Percentiles rank a stretch among this genome's conserved stretches.
Conservation (phyloP, 2,888 invertebrate species). For the Lobophora halterata region DNA sequence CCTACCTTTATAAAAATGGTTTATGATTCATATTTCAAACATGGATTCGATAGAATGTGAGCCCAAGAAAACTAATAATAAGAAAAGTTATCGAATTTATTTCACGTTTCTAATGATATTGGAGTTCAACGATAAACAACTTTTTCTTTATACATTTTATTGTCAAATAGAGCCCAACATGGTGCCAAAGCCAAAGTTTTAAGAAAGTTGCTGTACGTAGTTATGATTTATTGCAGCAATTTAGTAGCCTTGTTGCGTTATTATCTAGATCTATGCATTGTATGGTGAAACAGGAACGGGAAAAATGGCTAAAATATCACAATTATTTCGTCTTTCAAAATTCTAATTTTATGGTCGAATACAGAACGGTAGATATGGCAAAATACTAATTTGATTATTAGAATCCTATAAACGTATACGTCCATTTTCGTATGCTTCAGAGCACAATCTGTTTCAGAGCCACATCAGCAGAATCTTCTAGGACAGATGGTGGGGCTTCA, state of each 20-base stretch:
- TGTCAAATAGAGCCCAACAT: slow-evolving; percentile 11
- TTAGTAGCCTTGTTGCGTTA: neutral
- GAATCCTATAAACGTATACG: too few relatives aligned
- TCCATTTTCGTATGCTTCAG: too few relatives aligned
- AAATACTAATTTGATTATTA: too few relatives aligned
- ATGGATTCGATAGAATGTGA: slow-evolving; percentile 2
- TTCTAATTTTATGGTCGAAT: too few relatives aligned
- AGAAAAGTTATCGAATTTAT: too few relatives aligned
- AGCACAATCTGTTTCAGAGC: slow-evolving; percentile 45
- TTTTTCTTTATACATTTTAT: slow-evolving; percentile 4
- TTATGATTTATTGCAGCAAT: slow-evolving; percentile 18
- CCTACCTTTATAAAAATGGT: slow-evolving; percentile 15
- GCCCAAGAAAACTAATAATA: slow-evolving; percentile 5
- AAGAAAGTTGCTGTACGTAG: slow-evolving; percentile 6
- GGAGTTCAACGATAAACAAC: neutral
- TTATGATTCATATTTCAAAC: slow-evolving; percentile 8
- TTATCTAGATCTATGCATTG: too few relatives aligned
- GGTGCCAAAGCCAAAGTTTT: slow-evolving; percentile 15
- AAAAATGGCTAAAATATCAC: too few relatives aligned
- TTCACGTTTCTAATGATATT: neutral
- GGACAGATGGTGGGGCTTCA: slow-evolving; percentile 75
- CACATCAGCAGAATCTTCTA: slow-evolving; percentile 69
- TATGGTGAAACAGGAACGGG: too few relatives aligned
- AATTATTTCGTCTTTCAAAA: too few relatives aligned
- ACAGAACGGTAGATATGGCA: too few relatives aligned